Evolutionary conservation across 30 jellyfish, hydroid and myxozoan genomes (phyloP).

Genomic region (Clytia hemisphaerica): DNA sequence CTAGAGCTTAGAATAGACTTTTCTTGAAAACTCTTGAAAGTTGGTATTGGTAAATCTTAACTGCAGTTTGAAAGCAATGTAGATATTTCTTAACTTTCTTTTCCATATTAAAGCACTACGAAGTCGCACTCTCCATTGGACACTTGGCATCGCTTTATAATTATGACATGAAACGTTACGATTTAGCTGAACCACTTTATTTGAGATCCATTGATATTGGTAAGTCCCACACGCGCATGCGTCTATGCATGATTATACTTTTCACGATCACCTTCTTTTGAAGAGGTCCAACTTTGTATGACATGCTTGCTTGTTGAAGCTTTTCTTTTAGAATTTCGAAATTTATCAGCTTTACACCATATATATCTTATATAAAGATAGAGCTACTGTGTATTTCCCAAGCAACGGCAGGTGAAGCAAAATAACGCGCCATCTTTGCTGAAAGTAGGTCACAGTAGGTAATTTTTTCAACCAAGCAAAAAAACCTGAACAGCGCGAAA

Average conservation of each 20-base stretch:
- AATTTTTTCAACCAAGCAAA: too few species aligned
- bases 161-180: conserved; percentile 72
- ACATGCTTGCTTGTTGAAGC: neutral
- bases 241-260: neutral
- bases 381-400: too few species aligned
- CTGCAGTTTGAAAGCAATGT: too few species aligned
- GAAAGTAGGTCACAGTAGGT: too few species aligned
- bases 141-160: conserved; percentile 90
- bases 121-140: conserved; percentile 89
- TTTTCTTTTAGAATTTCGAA: neutral
- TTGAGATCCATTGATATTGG: conserved; percentile 72
- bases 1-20: neutral
- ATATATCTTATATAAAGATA: too few species aligned
- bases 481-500: too few species aligned
- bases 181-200: conserved; percentile 69
- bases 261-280: neutral
- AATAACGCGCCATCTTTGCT: too few species aligned
- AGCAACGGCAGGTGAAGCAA: too few species aligned
- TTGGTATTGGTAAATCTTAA: too few species aligned
- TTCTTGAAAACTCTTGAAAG: neutral
- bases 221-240: too few species aligned
- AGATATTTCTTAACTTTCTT: too few species aligned
- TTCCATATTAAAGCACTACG: conserved; percentile 68
- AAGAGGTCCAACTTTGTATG: neutral
- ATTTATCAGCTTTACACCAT: too few species aligned